Evolutionary conservation across 2,888 invertebrate genomes (phyloP).

Genomic region (Nycteola revayana): DNA sequence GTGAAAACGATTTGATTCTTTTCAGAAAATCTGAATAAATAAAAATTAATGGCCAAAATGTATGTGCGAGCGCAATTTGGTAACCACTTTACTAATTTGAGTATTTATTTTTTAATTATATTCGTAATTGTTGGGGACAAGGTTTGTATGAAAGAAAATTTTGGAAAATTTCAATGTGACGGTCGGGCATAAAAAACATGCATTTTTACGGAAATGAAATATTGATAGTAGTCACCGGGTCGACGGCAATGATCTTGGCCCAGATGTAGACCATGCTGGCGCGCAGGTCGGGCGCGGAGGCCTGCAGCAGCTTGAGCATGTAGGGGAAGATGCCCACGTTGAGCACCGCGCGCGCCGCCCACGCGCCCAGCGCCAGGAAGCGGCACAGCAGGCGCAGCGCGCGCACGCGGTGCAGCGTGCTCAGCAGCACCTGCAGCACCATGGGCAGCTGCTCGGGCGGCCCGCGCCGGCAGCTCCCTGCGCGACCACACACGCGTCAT

Average conservation of each 20-base stretch:
- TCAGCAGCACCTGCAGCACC: slow-evolving; percentile 93
- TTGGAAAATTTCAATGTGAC: too few species aligned
- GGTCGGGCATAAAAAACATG: too few species aligned
- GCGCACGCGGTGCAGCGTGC: slow-evolving; percentile 91
- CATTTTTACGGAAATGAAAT: too few species aligned
- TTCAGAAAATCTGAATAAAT: too few species aligned
- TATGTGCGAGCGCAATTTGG: too few species aligned
- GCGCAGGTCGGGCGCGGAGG: slow-evolving; percentile 94
- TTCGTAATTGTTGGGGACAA: too few species aligned
- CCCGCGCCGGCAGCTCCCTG: slow-evolving; percentile 52
- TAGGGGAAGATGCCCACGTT: slow-evolving; percentile 99
- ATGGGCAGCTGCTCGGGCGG: slow-evolving; percentile 98
- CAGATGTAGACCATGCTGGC: slow-evolving; percentile 98
- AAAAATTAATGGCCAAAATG: too few species aligned
- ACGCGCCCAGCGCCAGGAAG: slow-evolving; percentile 95
- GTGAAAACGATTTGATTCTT: too few species aligned
- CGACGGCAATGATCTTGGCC: slow-evolving; percentile 99
- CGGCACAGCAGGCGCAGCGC: slow-evolving; percentile 96
- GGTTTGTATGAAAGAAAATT: too few species aligned
- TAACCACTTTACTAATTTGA: too few species aligned
- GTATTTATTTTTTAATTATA: too few species aligned
- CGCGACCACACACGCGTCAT: neutral
- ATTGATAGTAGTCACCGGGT: slow-evolving; percentile 87
- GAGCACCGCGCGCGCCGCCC: slow-evolving; percentile 95
- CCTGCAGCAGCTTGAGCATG: slow-evolving; percentile 97